Evolutionary conservation across 1,140 invertebrate genomes (phyloP).

Genomic region (Megathymus violae): DNA sequence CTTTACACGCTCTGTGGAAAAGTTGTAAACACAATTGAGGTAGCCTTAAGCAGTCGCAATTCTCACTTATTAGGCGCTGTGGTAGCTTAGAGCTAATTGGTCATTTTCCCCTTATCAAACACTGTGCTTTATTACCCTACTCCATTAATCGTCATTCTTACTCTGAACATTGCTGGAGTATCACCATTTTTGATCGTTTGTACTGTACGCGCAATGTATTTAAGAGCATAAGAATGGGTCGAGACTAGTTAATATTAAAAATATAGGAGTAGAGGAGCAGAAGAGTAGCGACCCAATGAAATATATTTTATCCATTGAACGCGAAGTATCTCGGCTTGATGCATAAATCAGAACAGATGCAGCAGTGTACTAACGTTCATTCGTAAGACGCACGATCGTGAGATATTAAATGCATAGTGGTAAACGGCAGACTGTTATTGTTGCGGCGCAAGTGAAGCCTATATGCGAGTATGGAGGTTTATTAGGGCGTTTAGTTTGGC

Average conservation of each 20-base stretch:
- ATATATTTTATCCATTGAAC: neutral
- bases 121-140: neutral
- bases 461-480: conserved; percentile 22
- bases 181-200: neutral
- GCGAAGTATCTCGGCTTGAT: neutral
- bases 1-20: too few species aligned
- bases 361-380: neutral
- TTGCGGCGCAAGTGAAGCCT: conserved; percentile 23
- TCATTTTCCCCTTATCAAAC: conserved; percentile 2
- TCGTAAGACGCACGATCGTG: neutral
- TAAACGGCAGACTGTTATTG: conserved; percentile 20
- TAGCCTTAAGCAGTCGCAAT: neutral
- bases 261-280: neutral
- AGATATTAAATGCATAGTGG: conserved; percentile 16
- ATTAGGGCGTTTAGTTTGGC: conserved; percentile 30
- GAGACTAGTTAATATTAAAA: conserved; percentile 6
- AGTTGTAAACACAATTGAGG: neutral
- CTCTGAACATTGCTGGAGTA: conserved; percentile 1
- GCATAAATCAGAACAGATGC: neutral
- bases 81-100: conserved; percentile 5
- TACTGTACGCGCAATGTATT: conserved; percentile 4
- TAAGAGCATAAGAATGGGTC: conserved; percentile 7
- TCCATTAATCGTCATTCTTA: neutral
- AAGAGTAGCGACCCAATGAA: neutral
- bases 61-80: conserved; percentile 6